Evolutionary conservation across 2,888 invertebrate genomes (phyloP).

Genomic region (Eupithecia insigniata): DNA sequence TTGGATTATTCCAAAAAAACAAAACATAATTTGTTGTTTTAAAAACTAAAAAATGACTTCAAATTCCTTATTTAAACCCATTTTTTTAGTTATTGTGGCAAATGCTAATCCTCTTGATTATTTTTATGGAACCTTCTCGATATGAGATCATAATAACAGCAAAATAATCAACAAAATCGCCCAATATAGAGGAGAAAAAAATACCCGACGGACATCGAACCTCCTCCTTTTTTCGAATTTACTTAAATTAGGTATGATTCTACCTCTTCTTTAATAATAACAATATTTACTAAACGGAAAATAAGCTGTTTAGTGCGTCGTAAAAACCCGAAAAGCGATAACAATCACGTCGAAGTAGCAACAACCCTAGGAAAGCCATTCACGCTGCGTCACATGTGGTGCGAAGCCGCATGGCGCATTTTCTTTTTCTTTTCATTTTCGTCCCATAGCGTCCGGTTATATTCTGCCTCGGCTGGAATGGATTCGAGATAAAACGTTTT

Average conservation of each 20-base stretch:
- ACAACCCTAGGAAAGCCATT: slow-evolving; percentile 33
- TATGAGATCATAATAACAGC: too few species aligned
- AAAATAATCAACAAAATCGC: too few species aligned
- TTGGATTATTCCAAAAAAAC: too few species aligned
- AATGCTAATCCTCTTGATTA: too few species aligned
- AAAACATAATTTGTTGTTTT: too few species aligned
- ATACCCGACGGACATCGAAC: too few species aligned
- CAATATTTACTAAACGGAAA: background rate
- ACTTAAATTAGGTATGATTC: background rate
- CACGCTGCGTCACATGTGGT: slow-evolving; percentile 56
- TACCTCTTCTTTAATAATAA: background rate
- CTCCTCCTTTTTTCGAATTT: too few species aligned
- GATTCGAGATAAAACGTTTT: slow-evolving; percentile 67
- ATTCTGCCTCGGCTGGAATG: slow-evolving; percentile 31
- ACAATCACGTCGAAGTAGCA: slow-evolving; percentile 20
- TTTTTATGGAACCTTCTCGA: too few species aligned
- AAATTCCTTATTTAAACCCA: too few species aligned
- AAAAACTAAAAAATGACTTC: too few species aligned
- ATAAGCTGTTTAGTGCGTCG: slow-evolving; percentile 11
- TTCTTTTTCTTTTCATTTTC: slow-evolving; percentile 49
- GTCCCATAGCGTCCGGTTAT: slow-evolving; percentile 26
- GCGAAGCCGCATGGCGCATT: slow-evolving; percentile 54
- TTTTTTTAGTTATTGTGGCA: too few species aligned
- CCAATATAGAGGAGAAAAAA: too few species aligned
- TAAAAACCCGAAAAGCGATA: slow-evolving; percentile 12